Evolutionary conservation across 2,113 vertebrate genomes (phyloP), one percentile per base, ranked within the genome.

Genomic region (Brienomyrus longianalis): DNA sequence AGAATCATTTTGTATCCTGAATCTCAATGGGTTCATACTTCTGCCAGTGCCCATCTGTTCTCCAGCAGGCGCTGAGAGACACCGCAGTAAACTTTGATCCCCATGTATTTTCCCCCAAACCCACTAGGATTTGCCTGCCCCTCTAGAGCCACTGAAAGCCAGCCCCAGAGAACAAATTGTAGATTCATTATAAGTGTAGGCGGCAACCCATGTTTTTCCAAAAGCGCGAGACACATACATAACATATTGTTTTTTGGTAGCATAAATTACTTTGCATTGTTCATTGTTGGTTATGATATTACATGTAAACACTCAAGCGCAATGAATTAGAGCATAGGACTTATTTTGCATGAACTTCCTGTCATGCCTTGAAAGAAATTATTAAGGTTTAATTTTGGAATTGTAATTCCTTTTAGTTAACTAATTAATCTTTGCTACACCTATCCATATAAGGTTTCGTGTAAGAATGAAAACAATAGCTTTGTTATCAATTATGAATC

Each of bases 41-140:
- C 94, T 94, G 94, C 94, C 95, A 94, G 93, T 95, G 94, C 94
- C 96, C 96, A 96, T 96, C 96, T 96, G 96, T 95, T 96, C 94
- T 94, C 88, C 94, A 93, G 92, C 94, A 95, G 94, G 94, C 94
- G 95, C 94, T 91, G 86, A 94, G 94, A 93, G 94, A 94, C 95
- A 93, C 94, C 95, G 94, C 94, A 92, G 94, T 93, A 95, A 95
- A 95, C 95, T 96, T 96, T 95, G 95, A 96, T 95, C 95, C 94
- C 94, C 88, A 83, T 94, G 95, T 96, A 95, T 94, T 95, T 95
- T 95, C 92, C 66, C 94, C 93, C 93, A 94, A 95, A 94, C 94
- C 95, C 92, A 92, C 94, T 92, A 95, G 94, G 95, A 96, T 96
- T 96, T 95, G 93, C 93, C 92, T 93, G 91, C 91, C 94, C 94